phyloP scores from a whole-genome alignment of 1,140 invertebrate species.

The Proctacanthus coquilletti region DNA sequence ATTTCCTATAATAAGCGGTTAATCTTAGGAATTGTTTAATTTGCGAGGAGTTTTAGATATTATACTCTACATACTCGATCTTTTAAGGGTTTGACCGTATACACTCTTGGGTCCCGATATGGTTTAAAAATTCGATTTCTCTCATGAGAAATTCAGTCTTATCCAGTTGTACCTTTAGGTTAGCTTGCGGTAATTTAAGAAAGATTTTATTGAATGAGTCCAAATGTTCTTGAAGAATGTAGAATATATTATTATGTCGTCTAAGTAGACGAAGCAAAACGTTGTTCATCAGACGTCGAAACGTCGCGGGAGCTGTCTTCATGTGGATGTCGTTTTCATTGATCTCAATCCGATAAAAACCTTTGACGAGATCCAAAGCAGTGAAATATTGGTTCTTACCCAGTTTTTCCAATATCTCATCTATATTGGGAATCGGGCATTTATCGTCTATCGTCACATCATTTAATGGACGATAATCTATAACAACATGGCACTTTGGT shows the following conservation, averaged over 20 bases:
- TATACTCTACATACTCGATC: constrained; percentile 10
- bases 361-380: constrained; percentile 11
- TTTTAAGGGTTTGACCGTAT: constrained; percentile 8
- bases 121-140: constrained; percentile 17
- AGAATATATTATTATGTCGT: constrained; percentile 17
- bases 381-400: constrained; percentile 1
- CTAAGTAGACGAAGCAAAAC: constrained; percentile 19
- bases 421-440: constrained; percentile 37
- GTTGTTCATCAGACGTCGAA: constrained; percentile 30
- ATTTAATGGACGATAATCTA: constrained; percentile 27
- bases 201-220: constrained; percentile 21
- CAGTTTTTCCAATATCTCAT: constrained; percentile 19
- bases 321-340: constrained; percentile 22
- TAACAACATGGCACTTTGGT: constrained; percentile 22
- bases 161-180: constrained; percentile 10
- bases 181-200: constrained; percentile 12
- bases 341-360: constrained; percentile 23
- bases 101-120: constrained; percentile 13
- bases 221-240: constrained; percentile 14
- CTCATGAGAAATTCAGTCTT: constrained; percentile 15
- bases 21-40: constrained; percentile 15
- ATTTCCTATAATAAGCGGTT: neutral
- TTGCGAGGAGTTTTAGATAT: constrained; percentile 10
- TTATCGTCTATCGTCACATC: constrained; percentile 17
- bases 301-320: constrained; percentile 25